Base-by-base conservation (phyloP, 2,113 vertebrate species). In the Cyphomyrus discorhynchus region DNA sequence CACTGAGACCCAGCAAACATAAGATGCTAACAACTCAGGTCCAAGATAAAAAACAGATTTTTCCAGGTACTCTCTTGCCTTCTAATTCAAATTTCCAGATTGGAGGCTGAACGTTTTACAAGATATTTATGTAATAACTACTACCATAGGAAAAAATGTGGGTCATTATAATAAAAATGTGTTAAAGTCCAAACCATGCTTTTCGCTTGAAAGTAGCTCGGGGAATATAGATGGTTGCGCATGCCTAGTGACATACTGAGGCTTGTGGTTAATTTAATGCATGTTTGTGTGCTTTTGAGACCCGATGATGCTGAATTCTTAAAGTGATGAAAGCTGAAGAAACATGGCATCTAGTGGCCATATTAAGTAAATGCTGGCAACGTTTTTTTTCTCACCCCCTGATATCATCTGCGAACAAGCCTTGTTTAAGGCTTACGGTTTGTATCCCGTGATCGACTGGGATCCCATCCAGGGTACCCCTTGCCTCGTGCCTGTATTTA, bases 61-160 rank as follows among this genome's bases (percentile, higher is more conserved):
- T 42, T 39, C 74, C 74, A 80, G 74, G 74, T 80, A 42, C 74
- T 42, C 11, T 35, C 5, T 17, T 19, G 35, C 74, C 35, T 42
- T 77, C 4, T 77, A 42, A 42, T 77, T 42, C 35, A 77, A 42
- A 35, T 77, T 77, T 77, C 74, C 74, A 77, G 35, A 17, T 77
- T 77, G 13, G 74, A 39, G 35, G 74, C 35, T 80, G 74, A 80
- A 80, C 3, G 74, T 80, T 80, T 80, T 35, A 80, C 74, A 42
- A 80, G 74, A 42, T 39, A 39, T 80, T 19, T 80, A 42, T 80
- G 5, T 80, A 80, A 80, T 19, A 80, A 42, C 74, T 80, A 77
- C 74, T 77, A 80, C 74, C 35, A 80, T 80, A 80, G 74, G 74
- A 80, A 80, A 80, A 80, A 80, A 80, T 80, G 74, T 80, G 74